These are phyloP conservation scores for Drosophila nannoptera DNA, from an alignment of 1,140 invertebrate genomes.

Conservation along the genomic window DNA sequence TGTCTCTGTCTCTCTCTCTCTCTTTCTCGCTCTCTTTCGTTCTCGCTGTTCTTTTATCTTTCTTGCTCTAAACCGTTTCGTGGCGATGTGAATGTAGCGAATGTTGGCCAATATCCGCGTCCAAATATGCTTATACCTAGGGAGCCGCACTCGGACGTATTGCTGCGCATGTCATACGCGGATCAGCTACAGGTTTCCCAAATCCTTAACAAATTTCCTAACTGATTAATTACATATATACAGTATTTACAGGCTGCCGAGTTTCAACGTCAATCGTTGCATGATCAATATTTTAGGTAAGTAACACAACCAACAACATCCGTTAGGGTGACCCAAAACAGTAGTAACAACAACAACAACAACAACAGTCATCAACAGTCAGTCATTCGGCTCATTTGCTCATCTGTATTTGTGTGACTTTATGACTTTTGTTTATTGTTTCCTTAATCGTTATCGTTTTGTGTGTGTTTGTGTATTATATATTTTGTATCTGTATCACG, in stretches of 20 bases:
- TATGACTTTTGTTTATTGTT: slow-evolving; percentile 51
- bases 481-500: slow-evolving; percentile 62
- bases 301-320: slow-evolving; percentile 15
- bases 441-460: slow-evolving; percentile 31
- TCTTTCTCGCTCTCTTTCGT: background rate
- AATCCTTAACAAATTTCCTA: slow-evolving; percentile 55
- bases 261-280: slow-evolving; percentile 78
- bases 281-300: slow-evolving; percentile 79
- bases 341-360: slow-evolving; percentile 25
- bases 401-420: slow-evolving; percentile 29
- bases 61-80: too few species aligned
- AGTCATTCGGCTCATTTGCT: slow-evolving; percentile 32
- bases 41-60: too few species aligned
- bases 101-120: slow-evolving; percentile 79
- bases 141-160: slow-evolving; percentile 78
- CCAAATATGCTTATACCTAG: slow-evolving; percentile 80
- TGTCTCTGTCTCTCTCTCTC: slow-evolving; percentile 11
- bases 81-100: slow-evolving; percentile 54
- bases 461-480: slow-evolving; percentile 14
- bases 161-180: slow-evolving; percentile 79
- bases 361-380: slow-evolving; percentile 50
- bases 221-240: slow-evolving; percentile 79
- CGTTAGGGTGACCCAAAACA: background rate
- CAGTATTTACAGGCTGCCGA: slow-evolving; percentile 79
- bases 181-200: slow-evolving; percentile 79